Percentiles rank a stretch among this genome's conserved stretches.
These are phyloP conservation scores for Macrotrachela quadricornifera DNA, from an alignment of 1,140 invertebrate genomes.

Conservation along the genomic window DNA sequence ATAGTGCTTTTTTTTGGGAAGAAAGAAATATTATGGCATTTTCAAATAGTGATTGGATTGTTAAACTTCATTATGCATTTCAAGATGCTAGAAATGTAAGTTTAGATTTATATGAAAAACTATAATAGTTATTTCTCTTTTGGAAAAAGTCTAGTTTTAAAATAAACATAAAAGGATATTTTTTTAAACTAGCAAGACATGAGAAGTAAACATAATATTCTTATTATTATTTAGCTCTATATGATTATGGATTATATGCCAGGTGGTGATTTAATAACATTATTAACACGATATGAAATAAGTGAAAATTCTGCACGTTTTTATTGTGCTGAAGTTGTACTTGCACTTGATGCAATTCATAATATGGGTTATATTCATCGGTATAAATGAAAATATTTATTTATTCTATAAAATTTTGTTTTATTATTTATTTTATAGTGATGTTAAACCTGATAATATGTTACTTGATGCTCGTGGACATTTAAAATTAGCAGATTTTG, in stretches of 20 bases:
- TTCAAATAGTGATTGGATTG: slow-evolving; percentile 95
- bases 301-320: slow-evolving; percentile 95
- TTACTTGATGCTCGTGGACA: slow-evolving; percentile 77
- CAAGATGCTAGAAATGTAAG: slow-evolving; percentile 32
- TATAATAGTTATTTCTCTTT: too few species aligned
- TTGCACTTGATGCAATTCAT: slow-evolving; percentile 92
- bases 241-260: slow-evolving; percentile 99
- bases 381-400: too few species aligned
- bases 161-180: too few species aligned
- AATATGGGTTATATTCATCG: slow-evolving; percentile 91
- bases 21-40: slow-evolving; percentile 98
- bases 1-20: slow-evolving; percentile 99
- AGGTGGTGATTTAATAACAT: slow-evolving; percentile 85
- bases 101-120: too few species aligned
- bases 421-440: slow-evolving; percentile 28
- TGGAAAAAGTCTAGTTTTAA: too few species aligned
- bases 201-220: too few species aligned
- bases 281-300: slow-evolving; percentile 96
- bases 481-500: slow-evolving; percentile 92
- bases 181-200: too few species aligned
- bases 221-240: slow-evolving; percentile 48
- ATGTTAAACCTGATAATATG: slow-evolving; percentile 99
- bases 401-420: slow-evolving; percentile 13
- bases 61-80: slow-evolving; percentile 83
- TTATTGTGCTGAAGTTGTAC: slow-evolving; percentile 92